Base-by-base conservation (phyloP, 92 coral and sea anemone genomes). In the Epizoanthus rinbou region DNA sequence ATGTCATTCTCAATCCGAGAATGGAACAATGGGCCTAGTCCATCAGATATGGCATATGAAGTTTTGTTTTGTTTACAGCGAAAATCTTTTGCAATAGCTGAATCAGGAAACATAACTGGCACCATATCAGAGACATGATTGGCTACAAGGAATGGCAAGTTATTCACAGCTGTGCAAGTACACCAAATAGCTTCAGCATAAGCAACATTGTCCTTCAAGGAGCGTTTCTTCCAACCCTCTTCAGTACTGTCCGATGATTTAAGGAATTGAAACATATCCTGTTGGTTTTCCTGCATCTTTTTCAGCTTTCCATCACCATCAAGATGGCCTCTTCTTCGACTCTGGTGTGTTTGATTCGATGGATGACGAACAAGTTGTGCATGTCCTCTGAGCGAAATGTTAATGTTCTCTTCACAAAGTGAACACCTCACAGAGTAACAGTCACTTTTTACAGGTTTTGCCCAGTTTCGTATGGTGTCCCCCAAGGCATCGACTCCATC, bases 401-500 rank as follows among this genome's bases (percentile, higher is more conserved):
- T 64, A 64, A 64, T 24, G 31, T 64, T 54, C 79, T 74, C 79
- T 74, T 74, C 65, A 54, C 79, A 52, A 25, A 52, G 79, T 74
- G 79, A 74, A 24, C 79, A 74, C 79, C 79, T 74, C 79, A 54
- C 80, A 74, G 80, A 74, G 80, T 74, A 74, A 74, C 80, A 74
- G 80, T 74, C 80, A 74, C 50, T 64, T 74, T 74, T 74, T 74
- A 74, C 80, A 74, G 64, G 80, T 74, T 74, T 74, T 74, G 64
- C 79, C 79, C 79, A 74, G 79, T 74, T 74, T 74, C 64, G 65
- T 74, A 74, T 74, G 80, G 80, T 74, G 80, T 74, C 80, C 80
- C 79, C 80, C 80, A 74, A 74, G 80, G 80, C 80, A 74, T 74
- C 80, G 80, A 74, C 80, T 53, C 80, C 80, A 74, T 74, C 80